Base-by-base conservation (phyloP, 2,888 invertebrate genomes). In the Prosopocoilus inquinatus region DNA sequence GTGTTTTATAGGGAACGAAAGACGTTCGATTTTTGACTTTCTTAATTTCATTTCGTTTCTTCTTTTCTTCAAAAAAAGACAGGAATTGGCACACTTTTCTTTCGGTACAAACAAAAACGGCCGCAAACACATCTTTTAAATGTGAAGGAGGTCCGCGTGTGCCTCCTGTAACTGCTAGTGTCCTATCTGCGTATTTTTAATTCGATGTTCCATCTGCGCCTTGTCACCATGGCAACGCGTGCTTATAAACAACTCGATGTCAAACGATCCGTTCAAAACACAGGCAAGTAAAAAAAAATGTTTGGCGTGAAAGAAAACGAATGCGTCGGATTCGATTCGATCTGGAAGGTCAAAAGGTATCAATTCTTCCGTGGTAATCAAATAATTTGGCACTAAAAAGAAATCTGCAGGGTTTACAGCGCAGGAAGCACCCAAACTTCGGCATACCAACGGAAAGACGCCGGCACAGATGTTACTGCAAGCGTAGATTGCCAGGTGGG, bases 271-370 rank as follows among this genome's bases (percentile, higher is more conserved):
- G 35, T 44, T 34, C 43, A 44, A 50, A 50, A 33, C 9, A 39
- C 3, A 53, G 9, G 13, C 35, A 11, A 39, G 20, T 28, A 36
- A 13, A 53, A 53, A 53, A 55, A 9, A 33, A 80, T 80, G 66
- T 77, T 81, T 55, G 73, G 73, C 36, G 74, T 77, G 51, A 78
- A 75, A 64, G 76, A 75, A 28, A 76, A 76, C 9, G 77, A 78
- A 38, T 75, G 79, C 51, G 73, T 80, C 13, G 82, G 80, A 47
- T 82, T 81, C 68, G 76, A 74, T 50, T 78, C 82, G 0, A 73
- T 75, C 33, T 77, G 77, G 71, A 75, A 73, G 55, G 64, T 72
- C 5, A 78, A 76, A 58, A 78, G 74, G 75, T 75, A 69, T 59
- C 48, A 9, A 38, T 36, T 32, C 9, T 11, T 36, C 11, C 13